Evolutionary conservation across 2,113 vertebrate species (phyloP), one percentile per base, ranked within the genome.

Genomic region (Sturnus vulgaris): DNA sequence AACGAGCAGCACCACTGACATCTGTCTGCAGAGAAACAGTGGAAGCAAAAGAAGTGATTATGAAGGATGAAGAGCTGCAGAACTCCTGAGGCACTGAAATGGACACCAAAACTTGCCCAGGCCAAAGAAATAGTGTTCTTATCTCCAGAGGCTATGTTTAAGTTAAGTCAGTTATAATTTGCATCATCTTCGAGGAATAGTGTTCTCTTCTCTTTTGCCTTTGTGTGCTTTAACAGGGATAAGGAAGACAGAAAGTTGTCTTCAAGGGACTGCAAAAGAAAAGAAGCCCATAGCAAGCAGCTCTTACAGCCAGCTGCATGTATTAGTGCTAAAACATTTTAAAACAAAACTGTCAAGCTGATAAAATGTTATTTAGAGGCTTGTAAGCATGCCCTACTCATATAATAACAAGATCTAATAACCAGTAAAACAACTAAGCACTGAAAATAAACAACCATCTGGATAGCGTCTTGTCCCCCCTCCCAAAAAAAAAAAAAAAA

Each of bases 401-500:
- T 15, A 49, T 63, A 85, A 71, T 57, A 93, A 75, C 7, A 28
- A 71, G 73, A 71, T 65, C 59, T 65, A 85, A 85, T 63, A 89
- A 69, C 42, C 46, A 87, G 19, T 91, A 79, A 94, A 95, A 94
- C 1, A 1, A 85, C 40, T n/a, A 76, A 93, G 55, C 59, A 91
- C 42, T 65, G 91, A 93, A 92, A 94, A 93, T 53, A 92, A 93
- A 80, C 4, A 1, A 68, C 77, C 63, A 92, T 68, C 88, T 96
- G 95, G 63, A 88, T 25, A 85, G 53, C 66, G 87, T 82, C n/a
- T 69, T 70, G 68, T 39, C 83, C 42, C 13, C 9, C 9, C 9
- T 2, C 3, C 27, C 9, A 18, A 33, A 39, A 60, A 39, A 39
- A 7, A 7, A 27, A 16, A 44, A 3, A 4, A 13, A 31, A 63